Percentiles rank a stretch among this genome's conserved stretches.
phyloP scores from a whole-genome alignment of 2,113 vertebrate species.

The Gila orcuttii region DNA sequence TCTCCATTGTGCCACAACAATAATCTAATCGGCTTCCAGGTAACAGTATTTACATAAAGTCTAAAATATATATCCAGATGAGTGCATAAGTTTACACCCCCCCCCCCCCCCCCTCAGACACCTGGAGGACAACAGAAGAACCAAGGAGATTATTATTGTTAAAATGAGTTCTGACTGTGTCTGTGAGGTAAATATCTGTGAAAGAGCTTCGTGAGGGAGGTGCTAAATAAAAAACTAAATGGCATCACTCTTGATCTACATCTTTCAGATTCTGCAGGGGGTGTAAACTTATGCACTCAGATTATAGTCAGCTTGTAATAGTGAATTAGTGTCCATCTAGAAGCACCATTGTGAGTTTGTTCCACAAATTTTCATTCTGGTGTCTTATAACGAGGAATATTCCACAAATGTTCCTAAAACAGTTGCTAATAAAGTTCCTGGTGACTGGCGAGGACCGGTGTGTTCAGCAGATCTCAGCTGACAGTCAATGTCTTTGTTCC shows the following conservation, averaged over 20 bases:
- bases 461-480: too few species aligned
- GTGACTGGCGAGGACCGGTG: too few species aligned
- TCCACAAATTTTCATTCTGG: not conserved
- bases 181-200: too few species aligned
- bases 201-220: too few species aligned
- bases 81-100: not conserved
- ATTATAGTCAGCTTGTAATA: not conserved
- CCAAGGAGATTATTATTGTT: too few species aligned
- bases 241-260: not conserved
- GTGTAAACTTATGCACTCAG: not conserved
- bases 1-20: not conserved
- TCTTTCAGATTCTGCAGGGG: not conserved
- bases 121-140: too few species aligned
- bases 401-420: not conserved
- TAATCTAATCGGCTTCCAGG: not conserved
- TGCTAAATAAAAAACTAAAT: too few species aligned
- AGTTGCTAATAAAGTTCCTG: not conserved
- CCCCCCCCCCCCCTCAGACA: not conserved
- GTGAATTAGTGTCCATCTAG: not conserved
- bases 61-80: not conserved
- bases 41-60: not conserved
- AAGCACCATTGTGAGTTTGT: not conserved
- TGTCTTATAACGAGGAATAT: not conserved
- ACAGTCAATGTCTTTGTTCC: too few species aligned
- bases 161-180: too few species aligned